Conservation (phyloP, 2,888 invertebrate genomes). For the Pherbina coryleti region DNA sequence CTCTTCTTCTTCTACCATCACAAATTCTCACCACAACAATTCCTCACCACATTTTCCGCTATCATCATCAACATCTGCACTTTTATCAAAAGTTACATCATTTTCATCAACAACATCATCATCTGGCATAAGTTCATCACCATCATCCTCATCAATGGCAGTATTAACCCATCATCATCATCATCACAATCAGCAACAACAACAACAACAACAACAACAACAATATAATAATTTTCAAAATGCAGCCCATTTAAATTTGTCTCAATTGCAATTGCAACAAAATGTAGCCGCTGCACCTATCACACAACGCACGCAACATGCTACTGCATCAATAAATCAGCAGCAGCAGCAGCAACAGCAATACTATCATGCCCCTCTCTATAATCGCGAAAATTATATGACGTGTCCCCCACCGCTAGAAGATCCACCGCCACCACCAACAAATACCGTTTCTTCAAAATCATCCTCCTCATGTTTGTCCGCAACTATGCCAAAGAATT, state of each 20-base stretch:
- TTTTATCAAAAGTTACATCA: slow-evolving; percentile 65
- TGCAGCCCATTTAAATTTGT: slow-evolving; percentile 60
- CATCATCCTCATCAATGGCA: slow-evolving; percentile 63
- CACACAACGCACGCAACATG: slow-evolving; percentile 49
- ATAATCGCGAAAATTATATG: slow-evolving; percentile 58
- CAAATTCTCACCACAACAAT: slow-evolving; percentile 56
- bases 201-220: slow-evolving; percentile 47
- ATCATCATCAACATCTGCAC: slow-evolving; percentile 65
- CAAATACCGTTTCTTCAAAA: slow-evolving; percentile 27
- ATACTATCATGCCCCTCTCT: slow-evolving; percentile 50
- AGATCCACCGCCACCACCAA: slow-evolving; percentile 67
- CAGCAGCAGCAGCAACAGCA: slow-evolving; percentile 55
- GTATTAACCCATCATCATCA: slow-evolving; percentile 51
- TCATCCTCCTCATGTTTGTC: slow-evolving; percentile 45
- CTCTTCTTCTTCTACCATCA: slow-evolving; percentile 52
- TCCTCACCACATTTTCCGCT: slow-evolving; percentile 66
- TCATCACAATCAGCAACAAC: slow-evolving; percentile 46
- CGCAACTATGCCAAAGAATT: slow-evolving; percentile 64
- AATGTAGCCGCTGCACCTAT: slow-evolving; percentile 60
- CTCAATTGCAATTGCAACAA: slow-evolving; percentile 57
- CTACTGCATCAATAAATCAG: slow-evolving; percentile 51
- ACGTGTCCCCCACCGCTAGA: slow-evolving; percentile 67
- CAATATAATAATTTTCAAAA: slow-evolving; percentile 49
- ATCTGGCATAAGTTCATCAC: slow-evolving; percentile 47
- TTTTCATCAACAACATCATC: slow-evolving; percentile 57